Evolutionary conservation across 2,888 invertebrate genomes (phyloP), one percentile per base, ranked within the genome.

Genomic region (Uropetala carovei): DNA sequence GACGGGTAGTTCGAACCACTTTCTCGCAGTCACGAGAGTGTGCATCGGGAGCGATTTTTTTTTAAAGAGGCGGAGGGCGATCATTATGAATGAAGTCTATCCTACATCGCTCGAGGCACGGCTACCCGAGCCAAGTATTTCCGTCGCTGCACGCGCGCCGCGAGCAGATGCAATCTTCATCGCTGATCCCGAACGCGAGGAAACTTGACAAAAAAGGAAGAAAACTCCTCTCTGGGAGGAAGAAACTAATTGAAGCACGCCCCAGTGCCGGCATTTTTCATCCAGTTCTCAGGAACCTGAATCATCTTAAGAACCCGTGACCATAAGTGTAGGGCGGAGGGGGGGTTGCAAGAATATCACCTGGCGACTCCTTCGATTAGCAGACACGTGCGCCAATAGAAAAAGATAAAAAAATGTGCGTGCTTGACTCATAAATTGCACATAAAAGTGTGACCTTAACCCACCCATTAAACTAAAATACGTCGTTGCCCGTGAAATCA

Each of bases 191-290:
- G 43, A 27, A 75, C 75, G 75, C 8, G 75, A 75, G 75, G 75
- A 75, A 75, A 27, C 27, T 5, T 14, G 75, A 75, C 10, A n/a
- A 75, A 75, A 75, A 75, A 75, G 0, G 68, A 68, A 22, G 68
- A 3, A 75, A 27, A 75, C 43, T 75, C 22, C 22, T 27, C 22
- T 27, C 27, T 5, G 75, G 27, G 75, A 13, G 27, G 75, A 64
- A 64, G 64, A 75, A 75, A 75, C 75, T 75, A 75, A 75, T 75
- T 75, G 75, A 75, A 75, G 27, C 75, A 75, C 27, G 75, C 18
- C 27, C 75, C 75, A 75, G 27, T 8, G 75, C 22, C 4, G 75
- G 75, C 75, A 27, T 75, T 75, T 75, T 75, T 75, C n/a, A 75
- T 75, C 75, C 75, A 22, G 22, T 22, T 11, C n/a, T 75, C 27